Evolutionary conservation across 2,113 vertebrate genomes (phyloP).

Genomic region (Labeo catla): DNA sequence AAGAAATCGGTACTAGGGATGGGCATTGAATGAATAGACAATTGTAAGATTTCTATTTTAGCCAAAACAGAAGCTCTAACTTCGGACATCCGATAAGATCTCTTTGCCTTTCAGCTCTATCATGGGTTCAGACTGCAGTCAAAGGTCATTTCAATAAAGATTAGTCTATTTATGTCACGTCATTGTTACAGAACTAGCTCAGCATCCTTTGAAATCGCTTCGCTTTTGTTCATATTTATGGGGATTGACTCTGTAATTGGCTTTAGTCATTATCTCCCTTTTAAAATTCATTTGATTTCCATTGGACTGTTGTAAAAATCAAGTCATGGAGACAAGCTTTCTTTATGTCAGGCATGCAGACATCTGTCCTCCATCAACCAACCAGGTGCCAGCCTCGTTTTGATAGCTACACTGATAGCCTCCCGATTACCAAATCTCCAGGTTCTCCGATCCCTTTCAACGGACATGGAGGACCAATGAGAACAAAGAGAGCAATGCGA

Average conservation of each 20-base stretch:
- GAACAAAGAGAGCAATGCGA: conserved; percentile 93
- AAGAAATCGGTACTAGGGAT: conserved; percentile 2
- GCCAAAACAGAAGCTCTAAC: conserved; percentile 52
- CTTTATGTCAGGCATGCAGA: conserved; percentile 64
- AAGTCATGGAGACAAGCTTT: conserved; percentile 24
- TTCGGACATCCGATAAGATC: conserved; percentile 67
- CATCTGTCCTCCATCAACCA: conserved; percentile 74
- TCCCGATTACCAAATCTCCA: conserved; percentile 44
- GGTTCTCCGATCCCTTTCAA: conserved; percentile 11
- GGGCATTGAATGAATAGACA: conserved; percentile 5
- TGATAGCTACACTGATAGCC: conserved; percentile 71
- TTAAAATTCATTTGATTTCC: conserved; percentile 43
- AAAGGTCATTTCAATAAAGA: conserved; percentile 71
- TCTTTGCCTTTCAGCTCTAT: conserved; percentile 63
- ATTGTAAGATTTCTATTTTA: conserved; percentile 23
- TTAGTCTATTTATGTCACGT: conserved; percentile 66
- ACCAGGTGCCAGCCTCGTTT: conserved; percentile 77
- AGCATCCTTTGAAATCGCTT: conserved; percentile 71
- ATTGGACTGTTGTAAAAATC: conserved; percentile 18
- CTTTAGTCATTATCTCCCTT: conserved; percentile 24
- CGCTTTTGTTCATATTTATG: conserved; percentile 74
- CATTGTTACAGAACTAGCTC: conserved; percentile 67
- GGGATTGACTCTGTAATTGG: conserved; percentile 38
- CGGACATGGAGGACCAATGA: conserved; percentile 65
- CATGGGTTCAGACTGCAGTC: conserved; percentile 58